Evolutionary conservation across 2,888 invertebrate genomes (phyloP), one percentile per base, ranked within the genome.

Genomic region (Acanthopleura granulata): DNA sequence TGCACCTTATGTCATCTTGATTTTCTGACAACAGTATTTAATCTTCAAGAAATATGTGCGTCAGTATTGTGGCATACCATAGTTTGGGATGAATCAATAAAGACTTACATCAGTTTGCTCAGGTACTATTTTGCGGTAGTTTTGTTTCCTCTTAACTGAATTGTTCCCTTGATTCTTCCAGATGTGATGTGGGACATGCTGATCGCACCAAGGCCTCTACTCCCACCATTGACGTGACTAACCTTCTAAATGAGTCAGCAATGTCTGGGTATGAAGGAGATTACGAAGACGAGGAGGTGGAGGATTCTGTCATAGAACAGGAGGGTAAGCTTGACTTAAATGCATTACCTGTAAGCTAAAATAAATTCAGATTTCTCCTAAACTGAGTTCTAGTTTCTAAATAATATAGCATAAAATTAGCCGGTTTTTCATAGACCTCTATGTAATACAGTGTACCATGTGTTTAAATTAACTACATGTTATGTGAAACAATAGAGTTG

Each of bases 231-330:
- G 76, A 79, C 15, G 50, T 30, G 14, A 29, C 57, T 71, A 49
- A 27, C 51, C 57, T 75, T 18, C 66, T 83, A 77, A 84, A 86
- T 75, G 85, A 83, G 18, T 85, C 86, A 1, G 78, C 81, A 29
- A 72, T 85, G 72, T 86, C 86, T 12, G 88, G 88, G 11, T 88
- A 88, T 72, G 86, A 86, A 25, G 88, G 86, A 0, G 88, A 88
- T 73, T 74, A 79, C 49, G 88, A 88, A 72, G 84, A 85, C 66
- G 81, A 82, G 27, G 66, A 66, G 29, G 1, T 66, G 15, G 84
- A 84, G 29, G 85, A 84, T 12, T 86, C 84, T 1, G 76, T 79
- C 50, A 75, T 82, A 18, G 82, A 83, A 22, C 77, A 75, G 72
- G 83, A 83, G 78, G 83, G 85, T 85, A 80, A 69, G 79, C 76